A percentile compares a stretch with the other conserved stretches of the same genome.
Evolutionary conservation across 2,888 invertebrate genomes (phyloP).

Genomic region (Steinernema scapterisci): DNA sequence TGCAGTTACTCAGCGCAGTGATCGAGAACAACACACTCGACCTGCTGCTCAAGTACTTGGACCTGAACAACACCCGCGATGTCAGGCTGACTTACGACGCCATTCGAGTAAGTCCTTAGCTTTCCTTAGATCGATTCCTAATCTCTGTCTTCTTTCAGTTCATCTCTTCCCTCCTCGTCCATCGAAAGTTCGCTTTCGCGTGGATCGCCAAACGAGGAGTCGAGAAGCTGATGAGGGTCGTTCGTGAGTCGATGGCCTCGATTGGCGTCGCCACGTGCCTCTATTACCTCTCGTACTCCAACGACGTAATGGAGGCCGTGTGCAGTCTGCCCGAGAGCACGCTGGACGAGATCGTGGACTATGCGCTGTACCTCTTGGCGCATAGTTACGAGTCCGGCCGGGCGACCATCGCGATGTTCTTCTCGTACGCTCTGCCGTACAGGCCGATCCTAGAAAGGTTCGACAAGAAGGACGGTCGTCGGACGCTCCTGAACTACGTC

Average conservation of each 20-base stretch:
- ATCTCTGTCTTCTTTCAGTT: slow-evolving; percentile 73
- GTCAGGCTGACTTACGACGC: slow-evolving; percentile 94
- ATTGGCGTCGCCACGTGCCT: slow-evolving; percentile 92
- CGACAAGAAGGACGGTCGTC: slow-evolving; percentile 88
- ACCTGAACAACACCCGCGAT: slow-evolving; percentile 84
- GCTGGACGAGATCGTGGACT: slow-evolving; percentile 70
- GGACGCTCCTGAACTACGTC: slow-evolving; percentile 91
- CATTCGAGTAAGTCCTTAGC: slow-evolving; percentile 72
- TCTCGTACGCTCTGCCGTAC: slow-evolving; percentile 90
- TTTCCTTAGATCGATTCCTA: neutral
- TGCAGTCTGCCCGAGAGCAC: slow-evolving; percentile 77
- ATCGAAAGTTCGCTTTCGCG: slow-evolving; percentile 96
- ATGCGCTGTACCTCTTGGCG: slow-evolving; percentile 91
- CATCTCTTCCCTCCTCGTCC: slow-evolving; percentile 88
- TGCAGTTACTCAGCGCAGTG: slow-evolving; percentile 84
- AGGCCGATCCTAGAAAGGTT: slow-evolving; percentile 90
- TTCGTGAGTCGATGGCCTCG: slow-evolving; percentile 49
- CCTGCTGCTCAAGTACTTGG: slow-evolving; percentile 86
- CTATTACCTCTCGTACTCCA: slow-evolving; percentile 93
- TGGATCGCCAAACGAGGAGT: slow-evolving; percentile 88
- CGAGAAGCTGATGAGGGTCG: slow-evolving; percentile 81
- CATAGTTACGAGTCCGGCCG: slow-evolving; percentile 96
- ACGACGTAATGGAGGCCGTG: slow-evolving; percentile 90
- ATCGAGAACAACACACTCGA: slow-evolving; percentile 86
- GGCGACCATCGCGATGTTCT: slow-evolving; percentile 97